Base-by-base conservation (phyloP, 2,888 invertebrate species). In the Cerastoderma edule region DNA sequence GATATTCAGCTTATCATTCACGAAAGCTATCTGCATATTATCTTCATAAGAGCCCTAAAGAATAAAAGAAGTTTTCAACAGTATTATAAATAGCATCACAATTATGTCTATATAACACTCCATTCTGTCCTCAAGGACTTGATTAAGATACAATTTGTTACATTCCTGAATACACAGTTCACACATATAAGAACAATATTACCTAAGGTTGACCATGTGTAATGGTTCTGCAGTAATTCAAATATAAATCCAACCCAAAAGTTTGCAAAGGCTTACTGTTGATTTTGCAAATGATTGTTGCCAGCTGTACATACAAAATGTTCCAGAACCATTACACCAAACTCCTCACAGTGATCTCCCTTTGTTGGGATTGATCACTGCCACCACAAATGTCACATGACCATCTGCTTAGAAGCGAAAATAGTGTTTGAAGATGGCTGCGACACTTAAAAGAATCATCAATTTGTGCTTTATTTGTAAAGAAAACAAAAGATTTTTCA, bases 121-220 rank as follows among this genome's bases (percentile, higher is more conserved):
- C 50, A 22, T 50, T 8, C 50, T 22, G n/a, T n/a, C 27, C 24
- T 24, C 22, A 24, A 10, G n/a, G 16, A 46, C 10, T 10, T 50
- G 50, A 50, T 24, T 27, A 24, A 50, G 50, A 50, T 50, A 50
- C 50, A 50, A n/a, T n/a, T 50, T n/a, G 50, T 50, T 50, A 50
- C 22, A 50, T 50, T 50, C 50, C 50, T 50, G 50, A 50, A 50
- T 50, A 50, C 27, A 50, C 50, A 22, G 22, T 50, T 22, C 50
- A 50, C 50, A 50, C 50, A 50, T 50, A 50, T 22, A 16, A 46
- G 19, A 46, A 19, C 46, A 46, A 16, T 46, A n/a, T 46, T 46
- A 2, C 46, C 46, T 16, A 2, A 46, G n/a, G 19, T 46, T 46
- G n/a, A 5, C 16, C 46, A 16, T 46, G 16, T 46, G 46, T 46